Evolutionary conservation across 2,797 vertebrate species (phyloP).

Genomic region (Karalla daura): DNA sequence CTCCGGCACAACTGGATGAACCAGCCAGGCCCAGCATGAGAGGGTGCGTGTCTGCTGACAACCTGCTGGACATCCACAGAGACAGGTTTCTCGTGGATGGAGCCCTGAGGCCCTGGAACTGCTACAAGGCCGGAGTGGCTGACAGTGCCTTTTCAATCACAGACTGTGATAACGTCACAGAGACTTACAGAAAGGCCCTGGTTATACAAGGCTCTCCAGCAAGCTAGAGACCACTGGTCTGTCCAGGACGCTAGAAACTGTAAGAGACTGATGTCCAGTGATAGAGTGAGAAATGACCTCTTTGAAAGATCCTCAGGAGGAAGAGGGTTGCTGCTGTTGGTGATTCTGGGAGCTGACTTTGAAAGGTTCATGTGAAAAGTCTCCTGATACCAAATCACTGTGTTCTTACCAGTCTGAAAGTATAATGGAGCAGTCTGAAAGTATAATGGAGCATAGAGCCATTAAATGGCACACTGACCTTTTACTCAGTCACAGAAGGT

Average conservation of each 20-base stretch:
- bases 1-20: slow-evolving; percentile 46
- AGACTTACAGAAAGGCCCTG: slow-evolving; percentile 82
- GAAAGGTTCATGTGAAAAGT: slow-evolving; percentile 2
- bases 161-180: slow-evolving; percentile 84
- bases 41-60: slow-evolving; percentile 90
- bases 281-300: slow-evolving; percentile 2
- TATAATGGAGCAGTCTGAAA: neutral
- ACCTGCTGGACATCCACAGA: slow-evolving; percentile 85
- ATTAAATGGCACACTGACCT: neutral
- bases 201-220: slow-evolving; percentile 71
- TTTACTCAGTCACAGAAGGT: neutral
- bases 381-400: slow-evolving; percentile 50
- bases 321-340: slow-evolving; percentile 3
- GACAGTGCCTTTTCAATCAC: slow-evolving; percentile 89
- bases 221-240: slow-evolving; percentile 74
- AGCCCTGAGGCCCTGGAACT: slow-evolving; percentile 82
- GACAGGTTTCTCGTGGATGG: slow-evolving; percentile 53
- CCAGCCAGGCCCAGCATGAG: slow-evolving; percentile 80
- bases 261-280: neutral
- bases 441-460: neutral
- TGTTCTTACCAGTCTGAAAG: neutral
- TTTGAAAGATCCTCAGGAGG: slow-evolving; percentile 46
- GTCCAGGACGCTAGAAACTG: slow-evolving; percentile 5
- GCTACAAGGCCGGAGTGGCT: slow-evolving; percentile 80
- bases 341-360: neutral